Evolutionary conservation across 2,888 invertebrate species (phyloP), one percentile per base, ranked within the genome.

Genomic region (Himalopsyche japonica): DNA sequence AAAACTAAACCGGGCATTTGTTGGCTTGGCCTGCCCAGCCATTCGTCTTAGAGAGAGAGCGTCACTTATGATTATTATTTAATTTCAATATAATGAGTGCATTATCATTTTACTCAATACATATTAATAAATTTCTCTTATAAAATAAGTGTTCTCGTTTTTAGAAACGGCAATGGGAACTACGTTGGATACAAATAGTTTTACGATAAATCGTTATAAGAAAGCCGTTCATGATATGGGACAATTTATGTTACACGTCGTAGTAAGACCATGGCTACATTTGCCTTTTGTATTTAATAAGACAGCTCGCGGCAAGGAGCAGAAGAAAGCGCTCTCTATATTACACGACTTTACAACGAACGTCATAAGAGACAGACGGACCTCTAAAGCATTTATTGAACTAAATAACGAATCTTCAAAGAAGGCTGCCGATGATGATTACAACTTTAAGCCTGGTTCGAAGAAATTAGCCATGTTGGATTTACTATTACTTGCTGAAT

Each of bases 401-500:
- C 43, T 43, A 1, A 27, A 15, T 30, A 15, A 70, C 2, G 57
- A 57, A 43, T 43, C 43, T 43, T 43, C 43, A 43, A 43, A 81
- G 4, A 77, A 80, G n/a, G 78, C 34, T 20, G 49, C n/a, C 10
- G 8, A 27, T 70, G 15, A 70, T 27, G 70, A 70, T 27, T 27
- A 70, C 27, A 2, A 20, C 27, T 15, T 27, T 70, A 15, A 27
- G 7, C 24, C 20, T 12, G 10, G 37, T 37, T 92, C 92, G 82
- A 93, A 92, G 86, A 93, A 93, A 88, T 90, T 93, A 89, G 94
- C 94, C 0, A 94, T 95, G 89, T 89, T 95, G 84, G 95, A 95
- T 89, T 90, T 95, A 43, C 88, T 95, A 4, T 88, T 95, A 6
- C 92, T 93, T 80, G 92, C 93, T 43, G 93, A 92, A 86, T 91